A percentile compares a stretch with the other conserved stretches of the same genome.
Evolutionary conservation across 2,797 vertebrate genomes (phyloP).

Genomic region (Tauraco hartlaubi): DNA sequence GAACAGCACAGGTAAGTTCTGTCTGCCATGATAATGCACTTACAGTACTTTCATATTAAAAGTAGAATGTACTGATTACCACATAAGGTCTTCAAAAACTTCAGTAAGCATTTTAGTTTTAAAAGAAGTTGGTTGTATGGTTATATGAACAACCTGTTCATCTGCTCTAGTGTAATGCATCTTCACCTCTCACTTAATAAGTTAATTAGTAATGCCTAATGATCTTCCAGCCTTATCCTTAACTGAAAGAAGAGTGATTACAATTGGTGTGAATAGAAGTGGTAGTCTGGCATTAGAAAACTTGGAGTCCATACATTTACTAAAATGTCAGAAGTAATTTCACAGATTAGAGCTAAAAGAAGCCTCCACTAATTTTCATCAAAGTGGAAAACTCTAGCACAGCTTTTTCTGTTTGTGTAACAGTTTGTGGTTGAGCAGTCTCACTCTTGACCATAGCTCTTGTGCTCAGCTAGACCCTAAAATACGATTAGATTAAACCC

Average conservation of each 20-base stretch:
- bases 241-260: not conserved
- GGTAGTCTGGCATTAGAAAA: not conserved
- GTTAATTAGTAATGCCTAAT: not conserved
- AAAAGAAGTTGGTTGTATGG: not conserved
- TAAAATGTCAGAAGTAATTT: not conserved
- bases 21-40: not conserved
- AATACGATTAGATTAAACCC: no score
- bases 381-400: not conserved
- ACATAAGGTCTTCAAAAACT: not conserved
- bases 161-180: not conserved
- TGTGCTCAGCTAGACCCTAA: no score
- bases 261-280: not conserved
- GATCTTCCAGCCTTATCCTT: not conserved
- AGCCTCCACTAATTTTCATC: not conserved
- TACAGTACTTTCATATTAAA: not conserved
- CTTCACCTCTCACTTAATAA: not conserved
- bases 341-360: not conserved
- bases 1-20: slow-evolving; percentile 88
- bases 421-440: not conserved
- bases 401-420: not conserved
- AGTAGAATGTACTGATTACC: not conserved
- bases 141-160: not conserved
- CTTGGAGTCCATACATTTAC: not conserved
- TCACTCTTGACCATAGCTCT: not conserved
- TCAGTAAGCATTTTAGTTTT: not conserved